phyloP scores from a whole-genome alignment of 2,888 invertebrate genomes.

The Hypomecis punctinalis region DNA sequence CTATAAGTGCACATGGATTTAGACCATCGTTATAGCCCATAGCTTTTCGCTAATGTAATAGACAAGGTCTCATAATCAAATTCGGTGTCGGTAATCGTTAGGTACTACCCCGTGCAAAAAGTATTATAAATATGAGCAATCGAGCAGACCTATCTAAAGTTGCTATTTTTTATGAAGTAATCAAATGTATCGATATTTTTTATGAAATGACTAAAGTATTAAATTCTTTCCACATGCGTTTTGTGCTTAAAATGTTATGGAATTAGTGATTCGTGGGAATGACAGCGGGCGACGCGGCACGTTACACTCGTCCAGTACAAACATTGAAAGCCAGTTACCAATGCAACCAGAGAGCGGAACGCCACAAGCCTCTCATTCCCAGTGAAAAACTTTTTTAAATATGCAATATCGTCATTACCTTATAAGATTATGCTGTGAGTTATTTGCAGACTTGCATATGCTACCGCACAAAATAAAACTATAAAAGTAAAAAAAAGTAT shows the following conservation, averaged over 20 bases:
- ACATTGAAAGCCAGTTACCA: conserved; percentile 80
- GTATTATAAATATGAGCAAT: conserved; percentile 64
- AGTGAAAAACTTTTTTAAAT: conserved; percentile 57
- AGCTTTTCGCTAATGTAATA: conserved; percentile 74
- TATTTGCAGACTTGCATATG: conserved; percentile 78
- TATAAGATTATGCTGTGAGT: conserved; percentile 77
- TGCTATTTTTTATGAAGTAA: conserved; percentile 67
- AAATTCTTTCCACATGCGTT: conserved; percentile 70
- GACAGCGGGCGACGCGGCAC: conserved; percentile 60
- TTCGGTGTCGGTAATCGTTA: conserved; percentile 65
- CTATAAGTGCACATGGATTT: conserved; percentile 81
- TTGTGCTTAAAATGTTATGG: conserved; percentile 62
- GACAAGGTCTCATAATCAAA: conserved; percentile 66
- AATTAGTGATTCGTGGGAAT: conserved; percentile 63
- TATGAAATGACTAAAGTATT: conserved; percentile 83
- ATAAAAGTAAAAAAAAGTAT: conserved; percentile 61
- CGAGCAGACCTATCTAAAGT: conserved; percentile 66
- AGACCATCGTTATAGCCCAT: conserved; percentile 58
- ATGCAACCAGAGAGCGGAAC: conserved; percentile 54
- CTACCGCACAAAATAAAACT: conserved; percentile 81
- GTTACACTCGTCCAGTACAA: conserved; percentile 71
- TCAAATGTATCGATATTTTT: conserved; percentile 72
- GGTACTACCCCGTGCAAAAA: conserved; percentile 67
- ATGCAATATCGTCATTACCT: conserved; percentile 72
- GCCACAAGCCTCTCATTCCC: conserved; percentile 57